A percentile compares a stretch with the other conserved stretches of the same genome.
phyloP scores from a whole-genome alignment of 2,797 vertebrate species.

The Nannoperca australis region DNA sequence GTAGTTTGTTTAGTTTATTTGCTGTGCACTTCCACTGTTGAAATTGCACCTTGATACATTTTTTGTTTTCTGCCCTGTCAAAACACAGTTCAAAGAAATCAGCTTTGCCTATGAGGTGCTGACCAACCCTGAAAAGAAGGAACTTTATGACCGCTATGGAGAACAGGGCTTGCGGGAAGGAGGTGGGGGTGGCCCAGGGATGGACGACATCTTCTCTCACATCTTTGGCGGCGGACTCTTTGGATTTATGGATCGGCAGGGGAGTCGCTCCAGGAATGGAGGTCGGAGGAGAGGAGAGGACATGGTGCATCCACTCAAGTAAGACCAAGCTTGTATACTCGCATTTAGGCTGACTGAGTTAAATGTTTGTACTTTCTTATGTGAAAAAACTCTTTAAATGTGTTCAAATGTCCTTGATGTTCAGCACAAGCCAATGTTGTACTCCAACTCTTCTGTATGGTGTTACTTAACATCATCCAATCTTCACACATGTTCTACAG shows the following conservation, averaged over 20 bases:
- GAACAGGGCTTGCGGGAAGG: conserved; percentile 98
- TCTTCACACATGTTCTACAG: conserved; percentile 72
- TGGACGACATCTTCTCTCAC: conserved; percentile 99
- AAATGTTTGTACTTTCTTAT: background rate
- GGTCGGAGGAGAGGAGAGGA: conserved; percentile 97
- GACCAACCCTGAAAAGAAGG: conserved; percentile 96
- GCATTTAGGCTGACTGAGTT: background rate
- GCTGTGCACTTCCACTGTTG: background rate
- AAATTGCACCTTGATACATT: background rate
- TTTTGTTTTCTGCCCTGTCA: conserved; percentile 17
- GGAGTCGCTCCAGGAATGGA: conserved; percentile 92
- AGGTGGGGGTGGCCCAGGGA: conserved; percentile 92
- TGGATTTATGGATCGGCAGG: conserved; percentile 96
- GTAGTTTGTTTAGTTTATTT: background rate
- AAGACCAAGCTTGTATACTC: conserved; percentile 50
- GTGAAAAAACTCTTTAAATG: background rate
- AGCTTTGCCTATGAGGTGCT: conserved; percentile 99
- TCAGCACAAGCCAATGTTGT: background rate
- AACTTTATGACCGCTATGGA: conserved; percentile 96
- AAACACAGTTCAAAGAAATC: conserved; percentile 96
- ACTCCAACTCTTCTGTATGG: background rate
- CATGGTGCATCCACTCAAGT: conserved; percentile 99
- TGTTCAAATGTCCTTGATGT: background rate
- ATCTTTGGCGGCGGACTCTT: conserved; percentile 98
- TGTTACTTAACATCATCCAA: background rate